Conservation (phyloP, 2,113 vertebrate species). For the Pandion haliaetus region DNA sequence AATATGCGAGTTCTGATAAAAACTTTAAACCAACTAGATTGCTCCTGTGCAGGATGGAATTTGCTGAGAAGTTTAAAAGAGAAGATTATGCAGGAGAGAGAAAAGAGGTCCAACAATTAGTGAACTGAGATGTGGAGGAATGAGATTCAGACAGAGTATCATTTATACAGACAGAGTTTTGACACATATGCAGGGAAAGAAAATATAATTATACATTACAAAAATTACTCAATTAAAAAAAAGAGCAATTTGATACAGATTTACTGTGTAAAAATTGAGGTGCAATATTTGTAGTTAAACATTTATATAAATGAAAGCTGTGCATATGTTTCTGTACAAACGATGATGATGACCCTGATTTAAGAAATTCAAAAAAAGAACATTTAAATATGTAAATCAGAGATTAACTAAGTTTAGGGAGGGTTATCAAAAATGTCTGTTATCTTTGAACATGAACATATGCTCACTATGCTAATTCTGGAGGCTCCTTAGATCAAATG, state of each 20-base stretch:
- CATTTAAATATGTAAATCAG: slow-evolving; percentile 27
- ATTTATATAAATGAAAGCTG: background rate
- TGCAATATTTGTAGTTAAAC: background rate
- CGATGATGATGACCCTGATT: slow-evolving; percentile 17
- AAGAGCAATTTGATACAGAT: background rate
- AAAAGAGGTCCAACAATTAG: background rate
- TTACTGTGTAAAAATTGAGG: background rate
- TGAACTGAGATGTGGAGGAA: background rate
- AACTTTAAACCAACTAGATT: background rate
- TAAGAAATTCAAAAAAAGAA: background rate
- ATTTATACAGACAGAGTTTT: background rate
- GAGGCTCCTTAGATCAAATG: background rate
- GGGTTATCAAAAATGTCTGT: slow-evolving; percentile 37
- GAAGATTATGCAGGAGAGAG: background rate
- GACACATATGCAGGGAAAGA: background rate
- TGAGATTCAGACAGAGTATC: background rate
- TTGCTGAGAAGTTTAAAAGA: background rate
- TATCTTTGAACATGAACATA: slow-evolving; percentile 36
- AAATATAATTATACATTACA: background rate
- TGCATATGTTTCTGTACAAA: background rate
- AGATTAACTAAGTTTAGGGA: background rate
- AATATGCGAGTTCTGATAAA: background rate
- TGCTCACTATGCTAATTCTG: slow-evolving; percentile 18
- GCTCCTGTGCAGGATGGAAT: background rate
- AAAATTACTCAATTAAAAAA: background rate